These are phyloP conservation scores for Saccopteryx bilineata DNA, from an alignment of 2,113 vertebrate species.

Conservation along the genomic window DNA sequence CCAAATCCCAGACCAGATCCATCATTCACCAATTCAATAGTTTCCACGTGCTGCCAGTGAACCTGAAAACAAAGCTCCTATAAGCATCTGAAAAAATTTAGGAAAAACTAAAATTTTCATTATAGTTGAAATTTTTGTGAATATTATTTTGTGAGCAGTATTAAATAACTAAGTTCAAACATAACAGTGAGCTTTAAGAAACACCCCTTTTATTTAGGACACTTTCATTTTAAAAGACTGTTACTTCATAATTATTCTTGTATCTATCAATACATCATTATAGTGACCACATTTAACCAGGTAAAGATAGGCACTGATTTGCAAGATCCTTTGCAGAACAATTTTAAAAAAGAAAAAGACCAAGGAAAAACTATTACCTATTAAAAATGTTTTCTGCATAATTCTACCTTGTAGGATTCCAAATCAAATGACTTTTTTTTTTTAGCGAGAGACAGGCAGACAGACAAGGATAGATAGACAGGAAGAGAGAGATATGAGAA, in stretches of 20 bases:
- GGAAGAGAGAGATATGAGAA: too few species aligned
- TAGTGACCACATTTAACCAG: neutral
- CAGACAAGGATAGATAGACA: too few species aligned
- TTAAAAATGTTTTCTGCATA: constrained; percentile 10
- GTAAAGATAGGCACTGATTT: neutral
- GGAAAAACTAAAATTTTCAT: neutral
- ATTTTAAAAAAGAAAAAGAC: neutral
- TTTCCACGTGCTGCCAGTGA: constrained; percentile 96
- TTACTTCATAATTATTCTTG: neutral
- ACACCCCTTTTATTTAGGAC: neutral
- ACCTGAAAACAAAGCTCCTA: constrained; percentile 86
- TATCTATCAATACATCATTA: neutral
- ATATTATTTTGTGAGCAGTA: neutral
- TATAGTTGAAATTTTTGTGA: neutral
- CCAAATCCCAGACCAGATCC: constrained; percentile 97
- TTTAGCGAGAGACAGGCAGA: too few species aligned
- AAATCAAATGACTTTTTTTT: neutral
- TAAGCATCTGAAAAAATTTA: neutral
- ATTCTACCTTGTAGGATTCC: neutral
- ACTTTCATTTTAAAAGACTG: neutral
- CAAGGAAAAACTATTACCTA: neutral
- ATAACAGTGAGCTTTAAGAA: neutral
- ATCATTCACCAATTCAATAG: constrained; percentile 96
- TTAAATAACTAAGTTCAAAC: neutral
- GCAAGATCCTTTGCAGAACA: neutral